Evolutionary conservation across 2,113 vertebrate species (phyloP), one percentile per base, ranked within the genome.

Genomic region (Laterallus jamaicensis): DNA sequence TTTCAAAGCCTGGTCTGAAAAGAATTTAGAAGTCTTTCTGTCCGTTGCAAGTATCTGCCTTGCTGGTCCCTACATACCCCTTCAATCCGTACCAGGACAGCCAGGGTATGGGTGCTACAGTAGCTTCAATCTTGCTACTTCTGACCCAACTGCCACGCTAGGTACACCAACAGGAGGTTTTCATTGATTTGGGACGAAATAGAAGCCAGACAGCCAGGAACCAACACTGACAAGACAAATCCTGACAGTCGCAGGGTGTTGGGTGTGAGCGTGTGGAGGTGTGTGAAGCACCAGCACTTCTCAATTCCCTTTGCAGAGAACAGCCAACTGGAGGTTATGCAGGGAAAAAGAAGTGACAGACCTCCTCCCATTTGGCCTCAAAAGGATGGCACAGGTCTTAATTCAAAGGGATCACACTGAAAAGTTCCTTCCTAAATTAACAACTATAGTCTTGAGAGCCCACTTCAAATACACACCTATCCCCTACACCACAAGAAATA

Each of bases 101-200:
- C 10, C 49, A 86, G 49, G 58, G 40, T 24, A 52, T 2, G 9
- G 40, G 25, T 6, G 5, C 44, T 47, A 35, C 1, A 25, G 13
- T 3, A 54, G 31, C 26, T 88, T 74, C 6, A 2, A 1, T 52
- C 50, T 56, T 67, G 56, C 35, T 1, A 2, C 63, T 95, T 92
- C 50, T 81, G 56, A 91, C 49, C 17, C 75, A 78, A 0, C 29
- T 68, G 21, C n/a, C 0, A 0, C 42, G n/a, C 25, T 18, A 35
- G 25, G 35, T 32, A 40, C 26, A 35, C 3, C 62, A 76, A 90
- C n/a, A 62, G 17, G 2, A 60, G 42, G 52, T 35, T 80, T 95
- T 88, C 62, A 88, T 47, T 54, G 28, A 93, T 80, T 32, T 55
- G 37, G 64, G 55, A 80, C 63, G 47, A 73, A 24, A 28, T 3